Percentiles rank a stretch among this genome's conserved stretches.
Evolutionary conservation across 2,113 vertebrate species (phyloP).

Genomic region (Triplophysa rosa): DNA sequence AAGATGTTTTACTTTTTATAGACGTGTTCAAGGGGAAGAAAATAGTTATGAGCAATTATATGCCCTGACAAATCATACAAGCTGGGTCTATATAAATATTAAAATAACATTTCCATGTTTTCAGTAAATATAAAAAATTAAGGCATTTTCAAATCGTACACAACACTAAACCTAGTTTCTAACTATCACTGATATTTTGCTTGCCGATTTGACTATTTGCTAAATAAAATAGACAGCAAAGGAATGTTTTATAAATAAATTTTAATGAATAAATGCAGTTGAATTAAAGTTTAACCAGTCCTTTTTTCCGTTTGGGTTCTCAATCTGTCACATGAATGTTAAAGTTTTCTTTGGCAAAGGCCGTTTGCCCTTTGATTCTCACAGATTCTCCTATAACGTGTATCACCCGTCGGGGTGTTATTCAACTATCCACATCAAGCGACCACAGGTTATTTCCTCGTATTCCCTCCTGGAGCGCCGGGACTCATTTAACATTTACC

Average conservation of each 20-base stretch:
- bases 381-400: conserved; percentile 31
- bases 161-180: too few species aligned
- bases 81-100: too few species aligned
- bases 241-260: too few species aligned
- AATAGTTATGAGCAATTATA: too few species aligned
- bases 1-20: too few species aligned
- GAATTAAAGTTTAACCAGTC: not conserved
- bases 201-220: not conserved
- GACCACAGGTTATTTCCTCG: conserved; percentile 61
- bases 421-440: conserved; percentile 61
- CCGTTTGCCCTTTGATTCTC: conserved; percentile 51
- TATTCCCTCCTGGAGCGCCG: conserved; percentile 70
- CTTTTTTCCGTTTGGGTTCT: not conserved
- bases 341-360: conserved; percentile 47
- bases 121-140: too few species aligned
- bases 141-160: not conserved
- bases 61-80: too few species aligned
- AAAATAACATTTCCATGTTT: too few species aligned
- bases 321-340: conserved; percentile 39
- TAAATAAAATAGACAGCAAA: too few species aligned
- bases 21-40: too few species aligned
- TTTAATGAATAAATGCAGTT: not conserved
- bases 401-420: conserved; percentile 66
- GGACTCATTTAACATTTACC: conserved; percentile 67
- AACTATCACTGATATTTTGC: too few species aligned